Evolutionary conservation across 2,113 vertebrate species (phyloP), one percentile per base, ranked within the genome.

Genomic region (Chlamydotis undulata): DNA sequence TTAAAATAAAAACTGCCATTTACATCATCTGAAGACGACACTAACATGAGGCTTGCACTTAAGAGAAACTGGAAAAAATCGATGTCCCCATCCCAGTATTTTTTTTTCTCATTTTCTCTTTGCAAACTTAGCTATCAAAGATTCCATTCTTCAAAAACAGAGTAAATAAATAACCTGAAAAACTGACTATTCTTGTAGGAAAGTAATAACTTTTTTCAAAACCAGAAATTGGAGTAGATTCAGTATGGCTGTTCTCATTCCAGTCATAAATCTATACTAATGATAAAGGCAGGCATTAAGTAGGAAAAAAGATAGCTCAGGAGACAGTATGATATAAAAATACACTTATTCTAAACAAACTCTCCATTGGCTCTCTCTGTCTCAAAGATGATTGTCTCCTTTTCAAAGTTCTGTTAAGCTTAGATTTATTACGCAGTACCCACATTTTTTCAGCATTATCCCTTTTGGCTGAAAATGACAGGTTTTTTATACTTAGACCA

Each of bases 291-390:
- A 85, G 5, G 10, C 59, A 3, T 19, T 14, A 53, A 67, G 43
- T 2, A 91, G 33, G 81, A 94, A 49, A 87, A 28, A 43, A 50
- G 19, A 74, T 26, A 71, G 47, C 60, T 37, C 33, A 33, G 35
- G 18, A 87, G 50, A 59, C 49, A 33, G 10, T 3, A 5, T 6
- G 10, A 41, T 19, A 31, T 17, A 50, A 14, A 31, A 60, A 73
- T 12, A 63, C 74, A 86, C 97, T 84, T 98, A 98, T 97, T 96
- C 94, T 98, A 78, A 43, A 98, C 92, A 69, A 55, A 65, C 77
- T 91, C 96, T 97, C 98, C 98, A 98, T 98, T 97, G 98, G n/a
- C 65, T 98, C 97, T 90, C 98, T 97, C 56, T 92, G 18, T 79
- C 94, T 69, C 61, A 94, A 84, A 75, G 31, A 50, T 6, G 8